phyloP scores from a whole-genome alignment of 2,113 vertebrate genomes.

The Polypterus bichir region DNA sequence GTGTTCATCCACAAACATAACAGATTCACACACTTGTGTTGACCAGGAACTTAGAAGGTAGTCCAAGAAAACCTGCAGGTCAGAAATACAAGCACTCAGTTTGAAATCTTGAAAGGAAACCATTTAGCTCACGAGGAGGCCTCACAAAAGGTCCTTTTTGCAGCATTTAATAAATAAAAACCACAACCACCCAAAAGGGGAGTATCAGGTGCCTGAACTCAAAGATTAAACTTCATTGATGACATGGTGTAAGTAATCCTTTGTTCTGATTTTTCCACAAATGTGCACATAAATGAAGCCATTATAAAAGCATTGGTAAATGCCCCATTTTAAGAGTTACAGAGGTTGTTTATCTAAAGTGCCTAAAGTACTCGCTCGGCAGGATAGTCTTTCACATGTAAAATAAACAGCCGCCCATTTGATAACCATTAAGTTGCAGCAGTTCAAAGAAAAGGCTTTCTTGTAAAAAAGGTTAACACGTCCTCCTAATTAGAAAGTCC shows the following conservation, averaged over 20 bases:
- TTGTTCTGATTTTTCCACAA: conserved; percentile 26
- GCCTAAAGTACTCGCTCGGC: conserved; percentile 22
- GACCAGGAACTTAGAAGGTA: conserved; percentile 24
- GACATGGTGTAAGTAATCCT: conserved; percentile 35
- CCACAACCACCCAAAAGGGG: conserved; percentile 17
- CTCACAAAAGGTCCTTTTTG: conserved; percentile 4
- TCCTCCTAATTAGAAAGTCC: conserved; percentile 17
- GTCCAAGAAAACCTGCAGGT: not conserved
- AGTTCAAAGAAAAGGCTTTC: conserved; percentile 15
- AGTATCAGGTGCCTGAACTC: conserved; percentile 20
- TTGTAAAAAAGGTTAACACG: conserved; percentile 19
- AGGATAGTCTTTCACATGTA: conserved; percentile 22
- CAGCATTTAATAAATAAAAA: conserved; percentile 11
- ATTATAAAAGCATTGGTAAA: conserved; percentile 32
- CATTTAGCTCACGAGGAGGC: conserved; percentile 3
- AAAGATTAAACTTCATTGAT: conserved; percentile 21
- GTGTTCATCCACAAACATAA: conserved; percentile 36
- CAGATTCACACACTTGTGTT: conserved; percentile 34
- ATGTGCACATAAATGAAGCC: conserved; percentile 26
- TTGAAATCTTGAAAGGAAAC: conserved; percentile 16
- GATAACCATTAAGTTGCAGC: conserved; percentile 23
- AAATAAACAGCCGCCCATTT: conserved; percentile 38
- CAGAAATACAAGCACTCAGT: conserved; percentile 13
- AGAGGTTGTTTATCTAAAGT: conserved; percentile 39
- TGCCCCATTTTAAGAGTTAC: conserved; percentile 29